Evolutionary conservation across 2,113 vertebrate species (phyloP), one percentile per base, ranked within the genome.

Genomic region (Semnornis frantzii): DNA sequence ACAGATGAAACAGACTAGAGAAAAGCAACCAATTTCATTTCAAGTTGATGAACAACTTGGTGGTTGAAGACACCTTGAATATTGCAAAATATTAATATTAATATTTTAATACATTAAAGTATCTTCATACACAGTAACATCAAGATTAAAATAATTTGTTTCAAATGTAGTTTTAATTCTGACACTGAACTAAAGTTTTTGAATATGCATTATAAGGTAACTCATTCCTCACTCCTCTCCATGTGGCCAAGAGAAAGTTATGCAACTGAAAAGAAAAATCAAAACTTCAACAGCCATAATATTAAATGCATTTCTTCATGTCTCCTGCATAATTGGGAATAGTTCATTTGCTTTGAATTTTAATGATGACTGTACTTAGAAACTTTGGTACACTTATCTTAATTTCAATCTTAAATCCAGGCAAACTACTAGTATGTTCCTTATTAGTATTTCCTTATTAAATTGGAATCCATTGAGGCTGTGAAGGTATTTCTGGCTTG

Each of bases 381-480:
- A 59, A 55, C 66, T 79, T 85, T 44, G 10, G 48, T 62, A 89
- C 5, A 6, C 15, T 75, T 68, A 60, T 37, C 75, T n/a, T 78
- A 74, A 87, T 78, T 84, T 78, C 54, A 64, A 27, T 75, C 63
- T 75, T 57, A 60, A 86, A 65, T 44, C 18, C 30, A 82, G 27
- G 16, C 30, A 82, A 80, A 8, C 17, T 37, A 92, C 54, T 48
- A 89, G 1, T 30, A 66, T 17, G 4, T 62, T 92, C n/a, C n/a
- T n/a, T n/a, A n/a, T n/a, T n/a, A n/a, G n/a, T n/a, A n/a, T n/a
- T 89, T 85, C 59, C 50, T 84, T 89, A 89, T 84, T 87, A 69
- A 94, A 79, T 57, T 46, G 44, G 37, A 91, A 84, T 62, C 19
- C 39, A 66, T 33, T 76, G 54, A 39, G 17, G 25, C 12, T 54